phyloP scores from a whole-genome alignment of 1,140 invertebrate species.

The Calosoma granatense region DNA sequence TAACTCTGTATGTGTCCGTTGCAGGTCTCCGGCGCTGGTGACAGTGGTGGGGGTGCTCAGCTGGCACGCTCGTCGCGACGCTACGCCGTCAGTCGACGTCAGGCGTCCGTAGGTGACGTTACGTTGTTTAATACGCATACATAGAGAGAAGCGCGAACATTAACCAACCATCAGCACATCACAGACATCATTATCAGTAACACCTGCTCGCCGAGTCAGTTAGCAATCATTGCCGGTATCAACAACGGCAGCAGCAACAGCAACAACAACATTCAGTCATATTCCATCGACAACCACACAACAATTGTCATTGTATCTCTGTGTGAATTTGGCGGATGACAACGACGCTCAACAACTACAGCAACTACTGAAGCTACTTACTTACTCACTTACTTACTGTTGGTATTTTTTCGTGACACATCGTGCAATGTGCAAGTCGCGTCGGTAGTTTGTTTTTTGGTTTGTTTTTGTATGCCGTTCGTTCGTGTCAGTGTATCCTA shows the following conservation, averaged over 20 bases:
- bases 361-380: no score
- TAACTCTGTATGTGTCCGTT: constrained; percentile 26
- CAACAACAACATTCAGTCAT: no score
- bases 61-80: constrained; percentile 33
- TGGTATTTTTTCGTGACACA: not conserved
- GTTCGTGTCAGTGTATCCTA: not conserved
- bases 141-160: no score
- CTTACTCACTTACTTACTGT: no score
- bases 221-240: no score
- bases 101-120: constrained; percentile 23
- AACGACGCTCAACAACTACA: no score
- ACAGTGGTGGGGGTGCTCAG: constrained; percentile 31
- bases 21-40: constrained; percentile 33
- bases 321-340: no score
- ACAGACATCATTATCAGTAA: not conserved
- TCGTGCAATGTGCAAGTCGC: not conserved
- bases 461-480: constrained; percentile 15
- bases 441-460: constrained; percentile 8
- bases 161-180: no score
- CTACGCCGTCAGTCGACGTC: constrained; percentile 30
- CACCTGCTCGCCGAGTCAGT: not conserved
- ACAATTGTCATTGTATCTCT: no score
- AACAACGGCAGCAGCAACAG: no score
- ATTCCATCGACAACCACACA: no score
- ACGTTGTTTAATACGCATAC: constrained; percentile 9